Evolutionary conservation across 1,140 invertebrate genomes (phyloP).

Genomic region (Papilio polytes): DNA sequence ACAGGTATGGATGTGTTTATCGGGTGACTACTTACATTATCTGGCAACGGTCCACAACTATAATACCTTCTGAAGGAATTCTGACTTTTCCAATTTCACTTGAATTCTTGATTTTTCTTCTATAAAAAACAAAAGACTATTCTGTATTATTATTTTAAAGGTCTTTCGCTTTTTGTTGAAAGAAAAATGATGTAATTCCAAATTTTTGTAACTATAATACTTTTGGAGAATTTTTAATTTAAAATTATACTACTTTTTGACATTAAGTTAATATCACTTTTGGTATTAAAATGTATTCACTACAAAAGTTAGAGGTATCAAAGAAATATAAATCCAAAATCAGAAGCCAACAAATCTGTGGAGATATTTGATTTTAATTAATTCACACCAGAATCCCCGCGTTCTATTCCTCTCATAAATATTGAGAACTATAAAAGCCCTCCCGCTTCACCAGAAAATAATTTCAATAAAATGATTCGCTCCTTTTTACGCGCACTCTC

Average conservation of each 20-base stretch:
- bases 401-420: conserved; percentile 52
- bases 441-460: conserved; percentile 44
- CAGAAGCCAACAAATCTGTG: background rate
- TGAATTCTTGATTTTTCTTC: background rate
- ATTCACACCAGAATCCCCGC: conserved; percentile 7
- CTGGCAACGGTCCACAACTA: background rate
- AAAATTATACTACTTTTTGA: background rate
- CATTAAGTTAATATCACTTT: background rate
- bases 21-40: background rate
- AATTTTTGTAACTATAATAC: background rate
- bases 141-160: too few species aligned
- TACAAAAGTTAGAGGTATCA: background rate
- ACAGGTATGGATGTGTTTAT: conserved; percentile 8
- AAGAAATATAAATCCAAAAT: background rate
- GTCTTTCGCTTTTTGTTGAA: too few species aligned
- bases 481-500: conserved; percentile 37
- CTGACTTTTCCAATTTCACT: background rate
- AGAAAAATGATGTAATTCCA: too few species aligned
- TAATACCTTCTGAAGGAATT: background rate
- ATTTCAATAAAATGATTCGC: conserved; percentile 50
- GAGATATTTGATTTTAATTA: conserved; percentile 27
- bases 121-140: too few species aligned
- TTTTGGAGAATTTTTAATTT: too few species aligned
- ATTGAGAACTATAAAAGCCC: conserved; percentile 57
- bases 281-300: background rate